phyloP scores from a whole-genome alignment of 2,888 invertebrate genomes.

The Drosophila antonietae region DNA sequence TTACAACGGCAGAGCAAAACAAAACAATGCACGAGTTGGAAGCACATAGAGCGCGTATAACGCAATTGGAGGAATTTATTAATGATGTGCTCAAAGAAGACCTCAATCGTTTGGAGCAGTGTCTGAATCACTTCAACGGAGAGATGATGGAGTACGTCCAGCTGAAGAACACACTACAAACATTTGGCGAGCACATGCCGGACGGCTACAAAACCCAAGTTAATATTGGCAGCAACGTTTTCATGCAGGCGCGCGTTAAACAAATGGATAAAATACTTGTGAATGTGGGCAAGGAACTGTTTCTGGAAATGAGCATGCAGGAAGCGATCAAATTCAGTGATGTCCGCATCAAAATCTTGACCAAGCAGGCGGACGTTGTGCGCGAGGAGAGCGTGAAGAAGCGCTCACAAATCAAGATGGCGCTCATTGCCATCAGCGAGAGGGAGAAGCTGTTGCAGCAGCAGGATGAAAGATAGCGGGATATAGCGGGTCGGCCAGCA shows the following conservation, averaged over 20 bases:
- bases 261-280: conserved; percentile 89
- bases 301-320: conserved; percentile 88
- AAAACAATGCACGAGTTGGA: conserved; percentile 31
- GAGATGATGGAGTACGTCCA: conserved; percentile 91
- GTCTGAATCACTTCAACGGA: conserved; percentile 87
- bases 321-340: conserved; percentile 91
- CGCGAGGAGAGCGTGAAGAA: conserved; percentile 89
- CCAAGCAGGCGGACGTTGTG: conserved; percentile 87
- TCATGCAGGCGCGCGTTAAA: conserved; percentile 88
- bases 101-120: conserved; percentile 87
- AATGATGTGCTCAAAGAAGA: conserved; percentile 92
- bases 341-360: conserved; percentile 88
- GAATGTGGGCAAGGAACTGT: conserved; percentile 91
- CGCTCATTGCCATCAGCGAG: conserved; percentile 89
- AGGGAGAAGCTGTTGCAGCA: conserved; percentile 83
- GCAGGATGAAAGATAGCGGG: background rate
- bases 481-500: background rate
- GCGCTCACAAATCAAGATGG: conserved; percentile 92
- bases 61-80: conserved; percentile 88
- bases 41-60: conserved; percentile 43
- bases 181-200: conserved; percentile 86
- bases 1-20: background rate
- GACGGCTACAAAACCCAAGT: conserved; percentile 89
- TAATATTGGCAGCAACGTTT: conserved; percentile 94
- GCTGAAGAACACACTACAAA: conserved; percentile 89